Conservation (phyloP, 2,797 vertebrate species). For the Rhinogobio ventralis region DNA sequence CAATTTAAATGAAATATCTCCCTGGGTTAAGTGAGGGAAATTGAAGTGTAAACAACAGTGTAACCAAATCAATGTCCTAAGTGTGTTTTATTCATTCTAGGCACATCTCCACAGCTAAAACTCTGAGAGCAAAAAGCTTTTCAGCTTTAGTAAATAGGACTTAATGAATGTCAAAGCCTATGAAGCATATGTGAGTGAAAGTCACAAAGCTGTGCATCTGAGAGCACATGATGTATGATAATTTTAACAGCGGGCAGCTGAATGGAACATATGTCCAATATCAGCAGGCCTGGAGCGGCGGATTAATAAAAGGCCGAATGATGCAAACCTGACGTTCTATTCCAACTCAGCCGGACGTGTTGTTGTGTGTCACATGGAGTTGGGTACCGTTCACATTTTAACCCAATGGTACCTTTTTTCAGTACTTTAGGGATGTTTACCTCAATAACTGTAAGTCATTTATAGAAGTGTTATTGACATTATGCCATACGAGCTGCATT, state of each 20-base stretch:
- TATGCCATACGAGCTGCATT: too few relatives aligned
- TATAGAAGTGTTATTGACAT: too few relatives aligned
- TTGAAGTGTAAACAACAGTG: conserved; percentile 46
- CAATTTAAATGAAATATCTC: conserved; percentile 42
- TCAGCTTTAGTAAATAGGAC: conserved; percentile 46
- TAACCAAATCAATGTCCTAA: conserved; percentile 50
- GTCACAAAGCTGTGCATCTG: conserved; percentile 31
- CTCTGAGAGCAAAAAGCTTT: conserved; percentile 52
- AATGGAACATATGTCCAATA: conserved; percentile 41
- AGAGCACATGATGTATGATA: conserved; percentile 33
- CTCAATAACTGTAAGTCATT: too few relatives aligned
- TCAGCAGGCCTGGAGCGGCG: conserved; percentile 29
- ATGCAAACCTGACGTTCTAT: conserved; percentile 59
- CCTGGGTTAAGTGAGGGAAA: conserved; percentile 40
- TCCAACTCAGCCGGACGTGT: conserved; percentile 53
- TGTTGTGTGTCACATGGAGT: not conserved
- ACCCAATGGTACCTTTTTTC: too few relatives aligned
- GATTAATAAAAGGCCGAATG: conserved; percentile 63
- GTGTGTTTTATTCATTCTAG: conserved; percentile 59
- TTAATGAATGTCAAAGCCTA: conserved; percentile 54
- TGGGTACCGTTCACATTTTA: too few relatives aligned
- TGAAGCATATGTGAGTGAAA: conserved; percentile 33
- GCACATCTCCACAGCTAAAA: conserved; percentile 57
- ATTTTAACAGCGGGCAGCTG: conserved; percentile 27
- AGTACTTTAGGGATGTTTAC: too few relatives aligned